Base-by-base conservation (phyloP, 2,113 vertebrate genomes). In the Stegastes partitus region DNA sequence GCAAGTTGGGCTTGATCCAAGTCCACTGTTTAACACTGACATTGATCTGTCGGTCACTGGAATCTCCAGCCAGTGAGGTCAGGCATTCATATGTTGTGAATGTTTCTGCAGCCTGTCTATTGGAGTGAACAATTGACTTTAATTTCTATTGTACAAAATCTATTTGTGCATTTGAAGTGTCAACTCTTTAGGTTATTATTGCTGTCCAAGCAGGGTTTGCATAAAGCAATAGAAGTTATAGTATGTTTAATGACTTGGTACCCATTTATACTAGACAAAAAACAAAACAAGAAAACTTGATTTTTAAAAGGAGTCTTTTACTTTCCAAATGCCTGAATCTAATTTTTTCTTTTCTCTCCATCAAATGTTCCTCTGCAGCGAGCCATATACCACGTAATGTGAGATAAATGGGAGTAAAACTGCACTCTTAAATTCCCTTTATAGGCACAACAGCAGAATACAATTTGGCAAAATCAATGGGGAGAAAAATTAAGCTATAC, bases 1-100 rank as follows among this genome's bases (percentile, higher is more conserved):
- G 14, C 18, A 44, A 45, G 65, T 37, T 65, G n/a, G 49, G 15
- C n/a, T 76, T 51, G 11, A 58, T 44, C n/a, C 58, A 58, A 25
- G 66, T 42, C 44, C 7, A n/a, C 25, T 71, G 12, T 25, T 51
- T 53, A 50, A 34, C 26, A 26, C 34, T 23, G 45, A 42, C 39
- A 42, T 15, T 42, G 39, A 15, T 42, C 39, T 42, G 56, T 28
- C 14, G 16, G 16, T 59, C 15, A 44, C 15, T 37, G 28, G 49
- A 9, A 39, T 65, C 28, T 50, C 15, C 11, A 42, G 4, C 37
- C 28, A 21, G 4, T n/a, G 18, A 54, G 19, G 23, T 57, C 68
- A 58, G 16, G 63, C 44, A 23, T 59, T 44, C 21, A 39, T 42
- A 47, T 25, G 1, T 21, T 50, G 19, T 16, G n/a, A 54, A 16